These are phyloP conservation scores for Bombus waltoni DNA, from an alignment of 1,140 invertebrate genomes.

Conservation along the genomic window DNA sequence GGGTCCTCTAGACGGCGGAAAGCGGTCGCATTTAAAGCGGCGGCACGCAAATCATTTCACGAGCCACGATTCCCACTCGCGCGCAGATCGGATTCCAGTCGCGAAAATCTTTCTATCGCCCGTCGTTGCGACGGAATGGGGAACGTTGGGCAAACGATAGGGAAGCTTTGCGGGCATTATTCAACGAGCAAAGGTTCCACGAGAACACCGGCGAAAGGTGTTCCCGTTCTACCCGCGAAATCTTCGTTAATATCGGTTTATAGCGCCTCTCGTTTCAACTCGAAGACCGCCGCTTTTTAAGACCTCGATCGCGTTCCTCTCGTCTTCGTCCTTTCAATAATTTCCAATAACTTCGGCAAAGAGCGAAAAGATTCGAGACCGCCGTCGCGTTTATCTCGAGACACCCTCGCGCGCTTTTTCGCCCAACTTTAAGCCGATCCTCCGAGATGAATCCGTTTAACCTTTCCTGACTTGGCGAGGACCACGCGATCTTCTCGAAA, in stretches of 20 bases:
- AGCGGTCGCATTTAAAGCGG: constrained; percentile 15
- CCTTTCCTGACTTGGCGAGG: background rate
- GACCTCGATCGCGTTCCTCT: background rate
- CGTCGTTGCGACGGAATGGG: background rate
- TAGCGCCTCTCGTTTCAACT: background rate
- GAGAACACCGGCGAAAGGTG: background rate
- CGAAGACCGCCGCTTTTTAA: background rate
- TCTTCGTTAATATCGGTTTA: constrained; percentile 30
- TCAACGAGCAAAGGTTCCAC: constrained; percentile 3
- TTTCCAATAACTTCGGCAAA: constrained; percentile 5
- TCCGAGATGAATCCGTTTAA: background rate
- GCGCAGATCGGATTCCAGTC: constrained; percentile 12
- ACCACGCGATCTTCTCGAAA: background rate
- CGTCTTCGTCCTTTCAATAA: background rate
- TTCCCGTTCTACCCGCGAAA: background rate
- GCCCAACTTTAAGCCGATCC: background rate
- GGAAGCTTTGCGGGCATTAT: constrained; percentile 1
- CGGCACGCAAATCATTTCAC: constrained; percentile 9
- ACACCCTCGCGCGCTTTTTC: background rate
- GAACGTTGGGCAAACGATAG: background rate
- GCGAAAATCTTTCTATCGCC: constrained; percentile 34
- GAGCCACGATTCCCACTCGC: background rate
- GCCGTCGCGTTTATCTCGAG: background rate
- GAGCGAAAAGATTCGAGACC: background rate
- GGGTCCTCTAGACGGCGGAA: constrained; percentile 22